Base-by-base conservation (phyloP, 2,797 vertebrate genomes). In the Chelmon rostratus region DNA sequence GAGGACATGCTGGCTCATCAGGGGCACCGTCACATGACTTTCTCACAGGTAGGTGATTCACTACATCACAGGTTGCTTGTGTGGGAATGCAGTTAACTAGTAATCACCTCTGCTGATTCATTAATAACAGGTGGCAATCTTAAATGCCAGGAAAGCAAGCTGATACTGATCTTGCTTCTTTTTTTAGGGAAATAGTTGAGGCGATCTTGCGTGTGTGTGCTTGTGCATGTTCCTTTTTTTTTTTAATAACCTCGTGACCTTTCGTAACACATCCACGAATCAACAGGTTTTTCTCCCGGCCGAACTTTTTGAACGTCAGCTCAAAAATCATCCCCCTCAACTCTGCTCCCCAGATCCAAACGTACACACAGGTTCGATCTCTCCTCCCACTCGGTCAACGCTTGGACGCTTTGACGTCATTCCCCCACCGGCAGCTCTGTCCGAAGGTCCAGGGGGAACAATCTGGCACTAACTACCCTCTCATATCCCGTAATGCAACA, bases 31-130 rank as follows among this genome's bases (percentile, higher is more conserved):
- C 64, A 83, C 37, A 50, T 78, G 71, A 81, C 59, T 35, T 65
- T 78, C 46, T 84, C 82, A 78, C 91, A 91, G 92, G 91, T 95
- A 91, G 61, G 90, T 66, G 56, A 73, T 11, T n/a, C n/a, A 74
- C 50, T 28, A 23, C 0, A 38, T 66, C 1, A 33, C 19, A 63
- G 8, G n/a, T 23, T 53, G 21, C 56, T 31, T 67, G 21, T 16
- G 28, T 49, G 42, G 25, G 66, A 70, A 73, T 70, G 8, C n/a
- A 21, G 15, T 13, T 65, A 12, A 40, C 6, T 37, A 3, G 25
- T 31, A 10, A 56, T 57, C 19, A 8, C 40, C 8, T 31, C 25
- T 9, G 19, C 42, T 68, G 44, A 68, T 31, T 61, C 28, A 56
- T 15, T 7, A 23, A 11, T n/a, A 25, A 61, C 59, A 52, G 9